phyloP scores from a whole-genome alignment of 2,797 vertebrate species.

The Numenius phaeopus region DNA sequence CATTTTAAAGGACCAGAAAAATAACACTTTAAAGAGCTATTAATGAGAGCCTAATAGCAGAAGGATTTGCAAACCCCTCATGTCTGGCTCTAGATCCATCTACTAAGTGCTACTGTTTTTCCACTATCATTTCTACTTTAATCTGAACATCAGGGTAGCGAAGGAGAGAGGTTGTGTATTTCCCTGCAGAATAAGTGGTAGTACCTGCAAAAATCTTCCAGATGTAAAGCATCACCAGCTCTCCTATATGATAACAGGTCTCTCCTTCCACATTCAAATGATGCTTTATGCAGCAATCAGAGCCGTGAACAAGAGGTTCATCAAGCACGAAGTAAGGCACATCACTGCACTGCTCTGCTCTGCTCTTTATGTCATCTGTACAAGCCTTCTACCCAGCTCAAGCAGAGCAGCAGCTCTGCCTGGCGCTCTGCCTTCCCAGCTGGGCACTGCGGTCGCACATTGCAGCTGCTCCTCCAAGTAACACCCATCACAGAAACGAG shows the following conservation, averaged over 20 bases:
- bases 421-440: background rate
- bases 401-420: background rate
- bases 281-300: background rate
- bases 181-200: background rate
- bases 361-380: background rate
- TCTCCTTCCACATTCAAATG: background rate
- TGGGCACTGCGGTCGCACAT: accelerated
- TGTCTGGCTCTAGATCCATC: background rate
- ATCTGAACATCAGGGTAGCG: background rate
- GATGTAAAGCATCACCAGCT: background rate
- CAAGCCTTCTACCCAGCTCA: background rate
- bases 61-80: background rate
- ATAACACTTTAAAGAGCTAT: background rate
- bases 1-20: background rate
- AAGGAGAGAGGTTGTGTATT: background rate
- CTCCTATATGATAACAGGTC: background rate
- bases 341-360: background rate
- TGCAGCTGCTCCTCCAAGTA: background rate
- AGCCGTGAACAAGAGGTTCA: background rate
- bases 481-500: background rate
- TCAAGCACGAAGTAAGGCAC: background rate
- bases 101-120: background rate
- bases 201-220: background rate
- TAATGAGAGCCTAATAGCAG: background rate
- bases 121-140: background rate